Conservation (phyloP, 1,140 invertebrate genomes). For the Idris sp. region DNA sequence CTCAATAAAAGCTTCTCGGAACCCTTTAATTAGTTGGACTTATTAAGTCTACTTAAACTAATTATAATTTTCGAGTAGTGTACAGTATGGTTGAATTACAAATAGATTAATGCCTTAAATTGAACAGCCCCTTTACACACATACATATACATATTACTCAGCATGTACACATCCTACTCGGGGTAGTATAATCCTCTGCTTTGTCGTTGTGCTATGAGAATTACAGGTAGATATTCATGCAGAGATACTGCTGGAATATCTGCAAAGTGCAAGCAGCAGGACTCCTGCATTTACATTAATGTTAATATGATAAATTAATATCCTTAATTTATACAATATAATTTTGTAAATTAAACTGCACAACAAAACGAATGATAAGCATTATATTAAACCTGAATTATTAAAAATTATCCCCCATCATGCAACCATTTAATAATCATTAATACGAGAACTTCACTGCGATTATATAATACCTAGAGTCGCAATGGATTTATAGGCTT, state of each 20-base stretch:
- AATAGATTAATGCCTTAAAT: conserved; percentile 66
- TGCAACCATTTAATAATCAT: no score
- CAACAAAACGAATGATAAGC: no score
- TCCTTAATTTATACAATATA: no score
- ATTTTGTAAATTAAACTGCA: no score
- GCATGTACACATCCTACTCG: conserved; percentile 23
- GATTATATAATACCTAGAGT: conserved; percentile 24
- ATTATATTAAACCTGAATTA: no score
- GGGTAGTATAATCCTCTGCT: conserved; percentile 42
- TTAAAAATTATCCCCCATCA: neutral
- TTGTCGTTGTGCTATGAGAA: conserved; percentile 31
- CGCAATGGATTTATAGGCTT: conserved; percentile 51
- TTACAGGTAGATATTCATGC: conserved; percentile 32
- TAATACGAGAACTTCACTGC: neutral
- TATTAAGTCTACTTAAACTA: conserved; percentile 25
- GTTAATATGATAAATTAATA: no score
- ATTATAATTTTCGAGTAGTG: conserved; percentile 29
- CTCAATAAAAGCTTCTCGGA: no score
- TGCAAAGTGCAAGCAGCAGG: conserved; percentile 29
- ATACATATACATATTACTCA: conserved; percentile 18
- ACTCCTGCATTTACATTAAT: no score
- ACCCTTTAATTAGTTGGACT: no score
- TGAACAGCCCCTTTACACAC: conserved; percentile 54
- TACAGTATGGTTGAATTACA: conserved; percentile 29
- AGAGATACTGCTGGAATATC: conserved; percentile 16